Conservation (phyloP, 2,113 vertebrate genomes). For the Ochotona princeps region DNA sequence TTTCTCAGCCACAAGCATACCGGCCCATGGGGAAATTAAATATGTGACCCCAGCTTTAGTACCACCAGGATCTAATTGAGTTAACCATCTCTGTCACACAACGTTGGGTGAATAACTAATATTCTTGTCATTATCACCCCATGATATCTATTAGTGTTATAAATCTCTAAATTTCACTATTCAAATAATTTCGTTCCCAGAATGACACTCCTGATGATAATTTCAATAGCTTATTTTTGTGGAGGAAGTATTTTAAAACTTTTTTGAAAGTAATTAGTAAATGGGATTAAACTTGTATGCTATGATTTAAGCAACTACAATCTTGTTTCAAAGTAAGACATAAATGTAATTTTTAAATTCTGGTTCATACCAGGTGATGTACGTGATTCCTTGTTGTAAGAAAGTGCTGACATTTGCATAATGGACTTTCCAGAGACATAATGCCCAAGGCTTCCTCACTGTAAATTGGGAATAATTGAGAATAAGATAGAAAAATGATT, state of each 20-base stretch:
- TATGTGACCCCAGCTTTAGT: conserved; percentile 73
- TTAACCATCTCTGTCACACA: conserved; percentile 72
- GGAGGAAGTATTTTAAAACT: background rate
- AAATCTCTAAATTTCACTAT: conserved; percentile 64
- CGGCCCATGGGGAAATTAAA: conserved; percentile 69
- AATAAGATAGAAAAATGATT: background rate
- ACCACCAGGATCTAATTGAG: conserved; percentile 75
- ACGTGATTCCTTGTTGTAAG: background rate
- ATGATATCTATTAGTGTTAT: conserved; percentile 70
- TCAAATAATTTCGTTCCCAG: conserved; percentile 52
- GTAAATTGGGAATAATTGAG: background rate
- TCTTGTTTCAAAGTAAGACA: background rate
- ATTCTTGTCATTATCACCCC: conserved; percentile 74
- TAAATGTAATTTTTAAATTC: background rate
- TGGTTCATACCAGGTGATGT: background rate
- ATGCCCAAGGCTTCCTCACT: background rate
- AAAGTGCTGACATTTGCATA: background rate
- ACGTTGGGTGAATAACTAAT: conserved; percentile 74
- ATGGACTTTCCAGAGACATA: background rate
- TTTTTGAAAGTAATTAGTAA: conserved; percentile 6
- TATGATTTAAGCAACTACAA: background rate
- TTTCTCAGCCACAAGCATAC: conserved; percentile 49
- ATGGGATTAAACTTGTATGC: conserved; percentile 30
- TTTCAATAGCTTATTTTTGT: background rate
- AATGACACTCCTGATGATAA: background rate